phyloP scores from a whole-genome alignment of 2,113 vertebrate species.

The Plectropomus leopardus region DNA sequence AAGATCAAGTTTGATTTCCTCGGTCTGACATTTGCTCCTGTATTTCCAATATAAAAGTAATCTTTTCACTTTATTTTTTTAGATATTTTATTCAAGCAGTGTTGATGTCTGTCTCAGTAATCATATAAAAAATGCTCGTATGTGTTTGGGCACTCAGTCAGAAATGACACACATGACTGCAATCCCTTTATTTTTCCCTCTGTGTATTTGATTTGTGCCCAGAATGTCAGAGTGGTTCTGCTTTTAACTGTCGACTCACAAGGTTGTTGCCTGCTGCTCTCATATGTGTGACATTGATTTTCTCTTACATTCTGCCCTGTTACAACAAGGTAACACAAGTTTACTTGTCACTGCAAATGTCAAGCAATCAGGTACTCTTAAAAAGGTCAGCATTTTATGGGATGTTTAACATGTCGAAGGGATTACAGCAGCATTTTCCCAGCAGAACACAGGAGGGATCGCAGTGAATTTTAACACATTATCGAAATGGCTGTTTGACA shows the following conservation, averaged over 20 bases:
- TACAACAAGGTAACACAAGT: conserved; percentile 59
- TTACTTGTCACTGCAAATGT: conserved; percentile 79
- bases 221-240: conserved; percentile 21
- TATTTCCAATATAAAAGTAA: not conserved
- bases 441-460: conserved; percentile 20
- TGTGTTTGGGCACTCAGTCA: not conserved
- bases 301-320: conserved; percentile 43
- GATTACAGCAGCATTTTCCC: conserved; percentile 61
- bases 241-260: conserved; percentile 11
- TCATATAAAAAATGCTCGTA: not conserved
- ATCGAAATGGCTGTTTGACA: conserved; percentile 30
- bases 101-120: not conserved
- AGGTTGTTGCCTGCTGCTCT: conserved; percentile 35
- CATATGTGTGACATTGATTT: conserved; percentile 64
- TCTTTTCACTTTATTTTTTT: not conserved
- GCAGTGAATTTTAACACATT: conserved; percentile 27
- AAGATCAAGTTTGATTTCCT: not conserved
- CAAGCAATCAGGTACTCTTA: conserved; percentile 68
- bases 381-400: conserved; percentile 78
- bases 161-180: not conserved
- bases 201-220: conserved; percentile 4
- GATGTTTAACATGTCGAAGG: conserved; percentile 76
- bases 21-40: not conserved
- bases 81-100: not conserved
- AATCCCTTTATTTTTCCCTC: not conserved